Conservation (phyloP, 2,797 vertebrate species). For the Peromyscus melanophrys region DNA sequence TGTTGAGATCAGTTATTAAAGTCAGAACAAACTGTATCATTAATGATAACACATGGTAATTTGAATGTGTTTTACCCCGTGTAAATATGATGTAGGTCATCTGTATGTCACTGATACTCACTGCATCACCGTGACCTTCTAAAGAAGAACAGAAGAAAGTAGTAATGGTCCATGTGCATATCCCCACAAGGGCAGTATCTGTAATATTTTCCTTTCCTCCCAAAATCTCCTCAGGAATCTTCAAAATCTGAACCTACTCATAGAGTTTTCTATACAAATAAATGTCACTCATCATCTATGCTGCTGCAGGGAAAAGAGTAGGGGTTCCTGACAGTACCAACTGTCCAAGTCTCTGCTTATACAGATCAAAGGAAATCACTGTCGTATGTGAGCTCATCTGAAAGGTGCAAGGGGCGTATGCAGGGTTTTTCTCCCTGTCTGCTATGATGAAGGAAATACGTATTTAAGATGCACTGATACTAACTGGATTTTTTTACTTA, state of each 20-base stretch:
- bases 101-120: neutral
- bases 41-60: slow-evolving; percentile 44
- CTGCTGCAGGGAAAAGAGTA: neutral
- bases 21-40: neutral
- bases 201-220: slow-evolving; percentile 45
- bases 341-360: slow-evolving; percentile 18
- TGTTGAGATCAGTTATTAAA: slow-evolving; percentile 54
- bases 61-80: neutral
- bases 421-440: slow-evolving; percentile 56
- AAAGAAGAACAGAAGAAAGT: neutral
- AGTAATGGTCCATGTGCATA: neutral
- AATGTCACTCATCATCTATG: slow-evolving; percentile 3
- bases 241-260: slow-evolving; percentile 21
- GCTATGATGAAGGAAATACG: slow-evolving; percentile 35
- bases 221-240: neutral
- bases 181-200: neutral
- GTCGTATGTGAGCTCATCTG: slow-evolving; percentile 24
- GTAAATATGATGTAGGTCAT: neutral
- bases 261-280: slow-evolving; percentile 44
- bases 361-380: slow-evolving; percentile 9
- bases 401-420: slow-evolving; percentile 42
- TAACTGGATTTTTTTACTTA: slow-evolving; percentile 53
- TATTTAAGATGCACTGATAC: neutral
- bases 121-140: neutral
- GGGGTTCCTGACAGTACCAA: neutral